Base-by-base conservation (phyloP, 2,797 vertebrate species). In the Neosilurus mollespiculum region DNA sequence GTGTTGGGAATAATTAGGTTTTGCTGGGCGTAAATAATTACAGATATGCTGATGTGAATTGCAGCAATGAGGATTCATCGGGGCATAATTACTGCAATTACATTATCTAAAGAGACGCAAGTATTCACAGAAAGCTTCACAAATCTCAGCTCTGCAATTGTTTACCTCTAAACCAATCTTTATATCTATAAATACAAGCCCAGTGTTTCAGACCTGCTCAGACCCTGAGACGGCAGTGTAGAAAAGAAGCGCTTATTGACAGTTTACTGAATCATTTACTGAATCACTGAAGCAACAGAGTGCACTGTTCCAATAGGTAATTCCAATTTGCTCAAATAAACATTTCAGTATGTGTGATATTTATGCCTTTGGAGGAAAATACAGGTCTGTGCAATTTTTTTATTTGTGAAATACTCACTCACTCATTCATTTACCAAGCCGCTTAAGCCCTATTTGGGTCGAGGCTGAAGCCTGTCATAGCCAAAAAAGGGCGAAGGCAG, bases 1-100 rank as follows among this genome's bases (percentile, higher is more conserved):
- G 88, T 92, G 89, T 86, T 85, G 81, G 89, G 88, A 93, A 91
- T 95, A 95, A 96, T 96, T 95, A 95, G 92, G 91, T 93, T 95
- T 79, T 92, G 89, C 91, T 86, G 89, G 73, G 87, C 87, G 91
- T 94, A 93, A 94, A 95, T 95, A 96, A 96, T 94, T 93, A 94
- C 90, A 92, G 86, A 88, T 90, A 81, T 85, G 91, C 92, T 94
- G 94, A 93, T 92, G 92, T 3, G 84, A 84, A 89, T 89, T 86
- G 88, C 90, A 90, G 91, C 87, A 83, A 91, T 84, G 87, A 93
- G 92, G 87, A 86, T 88, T 87, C 90, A 72, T 84, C 86, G 81
- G 62, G 85, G 83, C 83, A 89, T 91, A 92, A 93, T 92, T 90
- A 91, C 92, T 92, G 90, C 93, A 91, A 90, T 92, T 90, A 89